phyloP scores from a whole-genome alignment of 2,113 vertebrate species.

The Atractosteus spatula region DNA sequence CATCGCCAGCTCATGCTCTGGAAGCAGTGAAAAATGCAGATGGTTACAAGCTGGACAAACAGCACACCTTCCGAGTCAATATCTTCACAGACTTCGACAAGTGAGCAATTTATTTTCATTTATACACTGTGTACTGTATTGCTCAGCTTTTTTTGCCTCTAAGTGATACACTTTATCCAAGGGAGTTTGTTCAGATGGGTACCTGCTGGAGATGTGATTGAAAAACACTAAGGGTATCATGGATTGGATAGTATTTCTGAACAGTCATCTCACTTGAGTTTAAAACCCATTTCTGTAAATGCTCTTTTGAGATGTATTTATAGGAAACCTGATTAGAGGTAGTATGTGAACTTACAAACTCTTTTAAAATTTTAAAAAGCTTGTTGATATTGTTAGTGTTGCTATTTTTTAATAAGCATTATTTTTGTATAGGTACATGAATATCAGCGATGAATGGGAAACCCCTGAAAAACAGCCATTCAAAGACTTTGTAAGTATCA shows the following conservation, averaged over 20 bases:
- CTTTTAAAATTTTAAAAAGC: neutral
- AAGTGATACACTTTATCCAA: neutral
- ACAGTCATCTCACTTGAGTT: too few relatives aligned
- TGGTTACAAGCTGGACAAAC: conserved; percentile 96
- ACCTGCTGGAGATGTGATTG: too few relatives aligned
- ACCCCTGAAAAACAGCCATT: conserved; percentile 95
- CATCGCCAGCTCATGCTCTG: conserved; percentile 79
- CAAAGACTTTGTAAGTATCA: conserved; percentile 88
- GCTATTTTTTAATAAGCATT: neutral
- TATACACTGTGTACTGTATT: neutral
- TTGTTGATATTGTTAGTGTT: neutral
- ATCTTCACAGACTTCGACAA: conserved; percentile 98
- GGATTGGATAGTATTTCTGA: too few relatives aligned
- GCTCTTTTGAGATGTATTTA: too few relatives aligned
- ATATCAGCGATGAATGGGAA: conserved; percentile 94
- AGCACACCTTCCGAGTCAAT: conserved; percentile 96
- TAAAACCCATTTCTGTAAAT: too few relatives aligned
- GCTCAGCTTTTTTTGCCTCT: neutral
- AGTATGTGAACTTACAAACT: too few relatives aligned
- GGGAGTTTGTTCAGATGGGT: too few relatives aligned
- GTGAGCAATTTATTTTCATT: conserved; percentile 58
- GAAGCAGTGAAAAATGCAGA: conserved; percentile 94
- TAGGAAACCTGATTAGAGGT: too few relatives aligned
- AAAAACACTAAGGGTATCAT: too few relatives aligned
- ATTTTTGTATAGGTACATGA: conserved; percentile 81